Base-by-base conservation (phyloP, 2,113 vertebrate genomes). In the Nasalis larvatus region DNA sequence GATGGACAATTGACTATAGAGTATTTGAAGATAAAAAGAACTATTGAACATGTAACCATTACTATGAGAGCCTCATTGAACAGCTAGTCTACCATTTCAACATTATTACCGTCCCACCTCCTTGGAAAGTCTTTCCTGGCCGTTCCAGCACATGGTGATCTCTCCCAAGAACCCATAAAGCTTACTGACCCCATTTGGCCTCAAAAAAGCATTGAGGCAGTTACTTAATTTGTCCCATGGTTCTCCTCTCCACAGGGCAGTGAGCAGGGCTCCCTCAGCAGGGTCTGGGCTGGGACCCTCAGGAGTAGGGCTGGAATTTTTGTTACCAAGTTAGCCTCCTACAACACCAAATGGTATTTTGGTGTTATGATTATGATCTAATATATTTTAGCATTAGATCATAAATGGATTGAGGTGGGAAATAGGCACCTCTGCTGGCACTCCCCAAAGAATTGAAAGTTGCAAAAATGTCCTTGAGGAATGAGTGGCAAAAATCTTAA, bases 11-110 rank as follows among this genome's bases (percentile, higher is more conserved):
- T 76, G 37, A 17, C 95, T 82, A 40, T 30, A 54, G 27, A 83
- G 45, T 52, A 68, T 35, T 94, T 89, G 30, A 86, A 91, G 49
- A 63, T 94, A 71, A 88, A 89, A 88, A 81, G 58, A 92, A 4
- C 21, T 68, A 23, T 21, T 47, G 42, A 89, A 74, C 40, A 6
- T 58, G 37, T 69, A 42, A 73, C 47, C 78, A 25, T 93, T 83
- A 63, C 20, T 12, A 9, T 45, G 58, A 92, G 35, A 35, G 54
- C 74, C 80, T 94, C 89, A 80, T 25, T 84, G 87, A 80, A 42
- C 80, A 89, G 47, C 78, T 45, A 42, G 86, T 60, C 95, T 76
- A 45, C 90, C 54, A 17, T 95, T 82, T 80, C 78, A 63, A 5
- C 11, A n/a, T 85, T 25, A 66, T 82, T 37, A 58, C 60, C 37